Conservation (phyloP, 1,140 invertebrate species). For the Ceratina calcarata region DNA sequence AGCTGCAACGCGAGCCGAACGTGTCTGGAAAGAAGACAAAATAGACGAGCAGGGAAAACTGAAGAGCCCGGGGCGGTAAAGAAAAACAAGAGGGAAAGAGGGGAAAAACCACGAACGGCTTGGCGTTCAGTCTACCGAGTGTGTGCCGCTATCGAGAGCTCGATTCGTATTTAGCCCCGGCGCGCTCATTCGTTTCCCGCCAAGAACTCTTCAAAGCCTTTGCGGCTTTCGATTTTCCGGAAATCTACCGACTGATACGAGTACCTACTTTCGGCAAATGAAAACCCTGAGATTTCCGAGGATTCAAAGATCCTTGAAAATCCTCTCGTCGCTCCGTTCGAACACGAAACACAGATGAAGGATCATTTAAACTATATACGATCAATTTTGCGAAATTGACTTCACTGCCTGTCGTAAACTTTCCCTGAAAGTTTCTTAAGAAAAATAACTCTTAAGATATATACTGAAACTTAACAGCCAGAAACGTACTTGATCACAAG, state of each 20-base stretch:
- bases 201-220: constrained; percentile 12
- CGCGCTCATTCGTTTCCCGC: constrained; percentile 18
- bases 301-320: not conserved
- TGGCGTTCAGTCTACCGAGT: not conserved
- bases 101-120: constrained; percentile 1
- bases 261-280: not conserved
- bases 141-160: constrained; percentile 15
- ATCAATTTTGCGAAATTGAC: no score
- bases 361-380: no score
- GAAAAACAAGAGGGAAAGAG: constrained; percentile 22
- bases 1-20: constrained; percentile 45
- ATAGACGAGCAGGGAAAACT: not conserved
- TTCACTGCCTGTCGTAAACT: no score
- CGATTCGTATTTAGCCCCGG: constrained; percentile 23
- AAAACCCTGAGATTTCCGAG: not conserved
- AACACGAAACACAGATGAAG: not conserved
- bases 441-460: no score
- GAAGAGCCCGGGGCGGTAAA: not conserved
- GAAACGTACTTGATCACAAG: no score
- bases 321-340: not conserved
- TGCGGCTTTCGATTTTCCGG: not conserved
- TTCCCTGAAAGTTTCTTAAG: no score
- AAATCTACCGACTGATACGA: not conserved
- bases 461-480: no score
- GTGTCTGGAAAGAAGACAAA: constrained; percentile 45